Evolutionary conservation across 2,888 invertebrate genomes (phyloP).

Genomic region (Rhyacophila evoluta): DNA sequence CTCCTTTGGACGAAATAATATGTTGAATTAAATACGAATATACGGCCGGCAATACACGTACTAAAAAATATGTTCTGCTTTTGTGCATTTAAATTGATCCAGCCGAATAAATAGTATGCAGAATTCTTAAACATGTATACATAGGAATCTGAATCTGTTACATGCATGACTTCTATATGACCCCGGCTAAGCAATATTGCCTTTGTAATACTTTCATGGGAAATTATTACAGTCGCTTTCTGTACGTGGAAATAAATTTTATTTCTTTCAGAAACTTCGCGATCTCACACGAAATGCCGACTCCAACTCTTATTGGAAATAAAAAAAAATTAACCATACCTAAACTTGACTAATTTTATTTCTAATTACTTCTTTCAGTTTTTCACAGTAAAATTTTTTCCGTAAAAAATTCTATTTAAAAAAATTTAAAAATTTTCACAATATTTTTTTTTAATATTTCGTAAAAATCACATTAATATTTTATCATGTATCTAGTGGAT

Average conservation of each 20-base stretch:
- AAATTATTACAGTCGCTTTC: background rate
- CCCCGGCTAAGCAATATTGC: constrained; percentile 8
- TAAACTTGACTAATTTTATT: background rate
- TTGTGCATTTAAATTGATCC: constrained; percentile 51
- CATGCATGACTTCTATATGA: background rate
- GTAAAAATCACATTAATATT: no score
- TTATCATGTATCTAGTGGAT: no score
- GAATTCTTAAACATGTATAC: constrained; percentile 46
- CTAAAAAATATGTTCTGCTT: constrained; percentile 31
- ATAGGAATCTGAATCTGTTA: constrained; percentile 39
- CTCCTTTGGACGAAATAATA: background rate
- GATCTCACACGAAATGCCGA: background rate
- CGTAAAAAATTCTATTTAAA: background rate
- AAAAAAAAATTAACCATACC: background rate
- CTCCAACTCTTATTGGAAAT: background rate
- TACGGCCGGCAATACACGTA: constrained; percentile 30
- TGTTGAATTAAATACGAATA: background rate
- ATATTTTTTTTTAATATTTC: background rate
- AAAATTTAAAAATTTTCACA: background rate
- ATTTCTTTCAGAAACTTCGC: constrained; percentile 9
- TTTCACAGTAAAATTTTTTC: background rate
- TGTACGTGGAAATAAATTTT: background rate
- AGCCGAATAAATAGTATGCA: constrained; percentile 46
- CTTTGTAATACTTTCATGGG: constrained; percentile 23
- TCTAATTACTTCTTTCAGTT: background rate